Base-by-base conservation (phyloP, 2,797 vertebrate species). In the Acanthis flammea region DNA sequence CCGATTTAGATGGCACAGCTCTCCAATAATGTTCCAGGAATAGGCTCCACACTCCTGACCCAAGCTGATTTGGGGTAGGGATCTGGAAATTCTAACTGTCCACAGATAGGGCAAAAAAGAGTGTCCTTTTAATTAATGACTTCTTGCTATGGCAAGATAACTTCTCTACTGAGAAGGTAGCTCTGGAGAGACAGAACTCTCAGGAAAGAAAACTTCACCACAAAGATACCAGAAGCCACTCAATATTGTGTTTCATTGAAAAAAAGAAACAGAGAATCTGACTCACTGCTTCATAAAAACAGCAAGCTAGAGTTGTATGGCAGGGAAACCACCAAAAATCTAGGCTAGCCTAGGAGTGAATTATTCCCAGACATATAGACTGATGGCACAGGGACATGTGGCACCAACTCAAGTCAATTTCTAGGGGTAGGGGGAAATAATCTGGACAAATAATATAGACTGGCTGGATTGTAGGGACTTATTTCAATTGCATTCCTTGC, bases 281-380 rank as follows among this genome's bases (percentile, higher is more conserved):
- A 76, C 87, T 96, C 80, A 88, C 22, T 71, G 58, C 63, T 92
- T 81, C 83, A 67, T 67, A 92, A 90, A 86, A 48, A 41, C 17
- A 44, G 76, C 82, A 83, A 79, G 4, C 30, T 63, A 9, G 41
- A 82, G 33, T 12, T 74, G 65, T 28, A 72, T 33, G 60, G 48
- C 82, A 92, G 75, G 35, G 60, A 89, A 94, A 86, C 47, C 27
- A 70, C 41, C 23, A 80, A 60, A 94, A 86, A 71, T 39, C 35
- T 27, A 68, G 62, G 25, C 39, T 79, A 76, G 42, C 30, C 71
- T 3, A 39, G 28, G 14, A 92, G 12, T 27, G 66, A 94, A 53
- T 66, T 82, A 45, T 48, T 90, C 37, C 66, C 65, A 67, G 83
- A 93, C 48, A 70, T 23, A 44, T 14, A 63, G 53, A 19, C 31